Evolutionary conservation across 2,113 vertebrate genomes (phyloP).

Genomic region (Triplophysa siluroides): DNA sequence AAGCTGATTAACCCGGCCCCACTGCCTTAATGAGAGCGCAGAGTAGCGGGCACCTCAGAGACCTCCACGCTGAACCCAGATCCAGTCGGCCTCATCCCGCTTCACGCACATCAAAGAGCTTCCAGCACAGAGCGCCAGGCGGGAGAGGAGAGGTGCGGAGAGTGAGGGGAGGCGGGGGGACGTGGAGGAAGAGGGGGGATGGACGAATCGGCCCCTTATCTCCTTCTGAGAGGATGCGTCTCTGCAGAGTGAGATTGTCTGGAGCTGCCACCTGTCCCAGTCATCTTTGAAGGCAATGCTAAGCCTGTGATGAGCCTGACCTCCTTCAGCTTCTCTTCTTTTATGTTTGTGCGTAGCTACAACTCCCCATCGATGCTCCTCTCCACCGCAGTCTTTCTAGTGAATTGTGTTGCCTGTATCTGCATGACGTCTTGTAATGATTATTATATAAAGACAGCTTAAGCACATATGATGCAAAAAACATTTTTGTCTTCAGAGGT

Average conservation of each 20-base stretch:
- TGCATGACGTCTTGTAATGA: constrained; percentile 55
- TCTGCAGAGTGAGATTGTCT: constrained; percentile 90
- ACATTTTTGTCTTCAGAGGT: too few relatives aligned
- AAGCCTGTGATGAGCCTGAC: constrained; percentile 98
- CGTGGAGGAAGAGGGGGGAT: constrained; percentile 66
- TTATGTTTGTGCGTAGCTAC: constrained; percentile 97
- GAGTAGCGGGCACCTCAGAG: constrained; percentile 83
- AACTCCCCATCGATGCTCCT: constrained; percentile 61
- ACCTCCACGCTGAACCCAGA: constrained; percentile 72
- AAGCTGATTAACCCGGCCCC: constrained; percentile 91
- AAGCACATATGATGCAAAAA: too few relatives aligned
- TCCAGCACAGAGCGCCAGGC: constrained; percentile 59
- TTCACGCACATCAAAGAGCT: constrained; percentile 93
- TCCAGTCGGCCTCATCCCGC: constrained; percentile 84
- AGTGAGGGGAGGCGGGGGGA: constrained; percentile 25
- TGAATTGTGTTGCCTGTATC: constrained; percentile 50
- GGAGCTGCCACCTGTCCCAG: constrained; percentile 99
- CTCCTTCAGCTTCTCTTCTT: constrained; percentile 95
- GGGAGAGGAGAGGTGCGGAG: constrained; percentile 42
- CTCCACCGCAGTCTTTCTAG: constrained; percentile 53
- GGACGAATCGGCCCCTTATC: constrained; percentile 97
- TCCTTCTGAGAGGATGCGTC: constrained; percentile 84
- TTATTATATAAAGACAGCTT: neutral
- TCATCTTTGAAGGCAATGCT: constrained; percentile 97
- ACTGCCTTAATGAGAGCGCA: constrained; percentile 89